These are phyloP conservation scores for Chelonus formosanus DNA, from an alignment of 2,888 invertebrate genomes.

Conservation along the genomic window DNA sequence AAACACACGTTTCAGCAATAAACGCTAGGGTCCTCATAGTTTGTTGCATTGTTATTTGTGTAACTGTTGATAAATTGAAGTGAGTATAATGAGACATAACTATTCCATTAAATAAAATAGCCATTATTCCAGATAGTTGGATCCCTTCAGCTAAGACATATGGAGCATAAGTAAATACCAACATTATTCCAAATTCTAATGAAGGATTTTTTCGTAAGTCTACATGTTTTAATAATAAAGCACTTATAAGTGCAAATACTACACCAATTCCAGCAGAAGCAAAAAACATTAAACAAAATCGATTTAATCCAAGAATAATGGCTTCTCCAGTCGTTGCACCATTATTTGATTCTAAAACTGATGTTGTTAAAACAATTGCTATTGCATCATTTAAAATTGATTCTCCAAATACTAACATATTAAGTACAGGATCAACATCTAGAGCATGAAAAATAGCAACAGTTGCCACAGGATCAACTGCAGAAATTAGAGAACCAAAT, in stretches of 20 bases:
- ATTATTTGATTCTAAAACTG: constrained; percentile 77
- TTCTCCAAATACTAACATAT: constrained; percentile 99
- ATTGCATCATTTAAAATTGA: constrained; percentile 98
- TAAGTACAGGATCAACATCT: constrained; percentile 95
- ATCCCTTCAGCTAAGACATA: constrained; percentile 98
- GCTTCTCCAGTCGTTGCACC: constrained; percentile 82
- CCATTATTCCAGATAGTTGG: constrained; percentile 97
- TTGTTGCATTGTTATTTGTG: constrained; percentile 99
- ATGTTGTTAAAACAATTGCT: constrained; percentile 95
- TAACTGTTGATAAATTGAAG: constrained; percentile 96
- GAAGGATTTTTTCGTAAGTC: constrained; percentile 97
- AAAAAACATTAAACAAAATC: constrained; percentile 97
- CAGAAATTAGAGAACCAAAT: constrained; percentile 97
- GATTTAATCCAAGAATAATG: constrained; percentile 85
- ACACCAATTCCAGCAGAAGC: constrained; percentile 98
- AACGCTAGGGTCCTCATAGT: constrained; percentile 97
- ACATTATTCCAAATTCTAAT: constrained; percentile 97
- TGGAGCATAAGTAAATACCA: constrained; percentile 98
- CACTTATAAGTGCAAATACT: constrained; percentile 91
- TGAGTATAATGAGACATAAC: constrained; percentile 99
- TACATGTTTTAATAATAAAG: constrained; percentile 91
- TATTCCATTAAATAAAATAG: constrained; percentile 97
- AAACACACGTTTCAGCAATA: constrained; percentile 98
- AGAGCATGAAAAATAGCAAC: constrained; percentile 98
- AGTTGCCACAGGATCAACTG: constrained; percentile 99